Evolutionary conservation across 23 tunicate species (phyloP).

Genomic region (Styela clava): DNA sequence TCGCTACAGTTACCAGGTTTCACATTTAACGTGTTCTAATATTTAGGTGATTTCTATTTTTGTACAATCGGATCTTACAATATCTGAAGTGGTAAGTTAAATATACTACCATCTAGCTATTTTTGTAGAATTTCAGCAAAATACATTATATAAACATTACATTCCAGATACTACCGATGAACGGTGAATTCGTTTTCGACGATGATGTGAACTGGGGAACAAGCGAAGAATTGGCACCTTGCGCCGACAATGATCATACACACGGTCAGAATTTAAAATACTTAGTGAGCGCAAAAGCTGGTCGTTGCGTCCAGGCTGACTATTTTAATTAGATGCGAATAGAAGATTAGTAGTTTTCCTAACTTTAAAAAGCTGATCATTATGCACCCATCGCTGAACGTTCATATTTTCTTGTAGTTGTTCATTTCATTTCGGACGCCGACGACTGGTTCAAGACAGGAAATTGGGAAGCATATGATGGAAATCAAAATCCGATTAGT

Average conservation of each 20-base stretch:
- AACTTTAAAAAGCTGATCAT: too few species aligned
- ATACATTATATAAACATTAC: too few species aligned
- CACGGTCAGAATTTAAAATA: conserved; percentile 27
- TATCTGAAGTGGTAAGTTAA: conserved; percentile 61
- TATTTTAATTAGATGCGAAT: too few species aligned
- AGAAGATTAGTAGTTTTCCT: too few species aligned
- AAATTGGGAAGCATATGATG: conserved; percentile 43
- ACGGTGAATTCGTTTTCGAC: conserved; percentile 64
- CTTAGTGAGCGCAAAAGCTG: not conserved
- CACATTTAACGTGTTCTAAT: too few species aligned
- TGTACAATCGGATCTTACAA: conserved; percentile 50
- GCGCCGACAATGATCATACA: conserved; percentile 17
- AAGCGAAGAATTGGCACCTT: conserved; percentile 30
- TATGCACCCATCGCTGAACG: too few species aligned
- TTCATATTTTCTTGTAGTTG: conserved; percentile 8
- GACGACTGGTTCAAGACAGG: conserved; percentile 47
- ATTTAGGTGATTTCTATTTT: conserved; percentile 54
- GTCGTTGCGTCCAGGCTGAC: too few species aligned
- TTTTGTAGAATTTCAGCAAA: too few species aligned
- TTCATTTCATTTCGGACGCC: conserved; percentile 16
- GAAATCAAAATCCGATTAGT: not conserved
- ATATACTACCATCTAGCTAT: not conserved
- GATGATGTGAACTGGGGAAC: conserved; percentile 52
- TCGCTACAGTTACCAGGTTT: too few species aligned
- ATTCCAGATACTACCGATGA: conserved; percentile 52